Percentiles rank a stretch among this genome's conserved stretches.
These are phyloP conservation scores for Sander vitreus DNA, from an alignment of 2,113 vertebrate genomes.

Conservation along the genomic window DNA sequence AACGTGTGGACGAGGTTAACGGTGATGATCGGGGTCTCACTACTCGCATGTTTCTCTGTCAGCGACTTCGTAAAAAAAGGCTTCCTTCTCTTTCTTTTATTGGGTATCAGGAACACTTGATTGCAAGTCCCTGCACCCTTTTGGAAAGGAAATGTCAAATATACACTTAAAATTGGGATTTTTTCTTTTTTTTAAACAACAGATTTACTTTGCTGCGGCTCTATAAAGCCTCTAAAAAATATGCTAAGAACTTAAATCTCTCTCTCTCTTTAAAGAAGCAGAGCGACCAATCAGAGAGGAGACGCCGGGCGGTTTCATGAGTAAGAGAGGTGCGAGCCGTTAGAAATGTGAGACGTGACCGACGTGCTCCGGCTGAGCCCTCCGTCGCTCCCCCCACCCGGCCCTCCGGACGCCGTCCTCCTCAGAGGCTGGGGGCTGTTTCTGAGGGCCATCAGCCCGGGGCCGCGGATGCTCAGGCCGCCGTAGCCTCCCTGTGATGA, in stretches of 20 bases:
- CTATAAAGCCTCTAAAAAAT: conserved; percentile 1
- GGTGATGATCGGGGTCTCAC: background rate
- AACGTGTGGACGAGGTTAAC: background rate
- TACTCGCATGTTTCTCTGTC: background rate
- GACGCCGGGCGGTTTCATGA: conserved; percentile 77
- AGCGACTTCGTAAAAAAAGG: background rate
- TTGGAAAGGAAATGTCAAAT: conserved; percentile 22
- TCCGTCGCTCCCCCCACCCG: conserved; percentile 80
- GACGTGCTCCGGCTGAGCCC: conserved; percentile 91
- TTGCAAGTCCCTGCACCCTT: background rate
- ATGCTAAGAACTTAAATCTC: background rate
- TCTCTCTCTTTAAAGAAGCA: background rate
- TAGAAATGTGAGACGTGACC: conserved; percentile 93
- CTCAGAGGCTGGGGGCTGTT: conserved; percentile 93
- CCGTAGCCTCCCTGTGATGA: conserved; percentile 82
- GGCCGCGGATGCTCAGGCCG: conserved; percentile 77
- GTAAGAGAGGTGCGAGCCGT: conserved; percentile 93
- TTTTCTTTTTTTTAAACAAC: background rate
- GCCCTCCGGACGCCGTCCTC: conserved; percentile 90
- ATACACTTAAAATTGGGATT: background rate
- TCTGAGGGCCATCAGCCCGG: conserved; percentile 87
- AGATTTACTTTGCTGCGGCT: background rate
- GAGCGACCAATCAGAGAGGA: conserved; percentile 7
- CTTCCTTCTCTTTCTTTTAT: conserved; percentile 17
- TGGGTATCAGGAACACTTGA: background rate